A percentile compares a stretch with the other conserved stretches of the same genome.
Conservation (phyloP, 2,113 vertebrate genomes). For the Gnathonemus echidnorhynchus region DNA sequence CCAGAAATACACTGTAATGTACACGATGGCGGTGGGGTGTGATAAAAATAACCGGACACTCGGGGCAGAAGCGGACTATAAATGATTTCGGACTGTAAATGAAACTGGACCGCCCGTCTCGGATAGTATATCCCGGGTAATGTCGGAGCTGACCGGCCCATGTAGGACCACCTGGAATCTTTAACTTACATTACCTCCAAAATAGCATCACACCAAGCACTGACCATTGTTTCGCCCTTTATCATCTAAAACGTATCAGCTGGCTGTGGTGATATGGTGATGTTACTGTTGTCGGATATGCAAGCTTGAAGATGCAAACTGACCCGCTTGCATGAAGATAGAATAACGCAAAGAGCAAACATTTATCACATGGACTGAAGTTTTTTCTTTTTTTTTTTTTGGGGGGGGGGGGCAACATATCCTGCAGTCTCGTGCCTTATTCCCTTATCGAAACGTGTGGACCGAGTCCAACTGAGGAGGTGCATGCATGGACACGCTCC, state of each 20-base stretch:
- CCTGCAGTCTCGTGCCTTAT: not conserved
- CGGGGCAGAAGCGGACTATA: not conserved
- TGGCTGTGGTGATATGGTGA: not conserved
- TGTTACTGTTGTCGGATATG: not conserved
- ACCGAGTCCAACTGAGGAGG: not conserved
- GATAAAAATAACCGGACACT: not conserved
- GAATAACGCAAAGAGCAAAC: not conserved
- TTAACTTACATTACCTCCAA: not conserved
- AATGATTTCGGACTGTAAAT: not conserved
- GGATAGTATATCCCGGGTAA: not conserved
- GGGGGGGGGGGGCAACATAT: not conserved
- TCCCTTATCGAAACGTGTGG: not conserved
- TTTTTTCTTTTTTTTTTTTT: not conserved
- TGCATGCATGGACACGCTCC: not conserved
- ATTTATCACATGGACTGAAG: not conserved
- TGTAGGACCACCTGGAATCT: not conserved
- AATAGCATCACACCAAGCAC: not conserved
- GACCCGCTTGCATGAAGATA: not conserved
- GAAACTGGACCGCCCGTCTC: not conserved
- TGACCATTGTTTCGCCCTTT: not conserved
- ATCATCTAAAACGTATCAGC: not conserved
- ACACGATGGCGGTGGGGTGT: not conserved
- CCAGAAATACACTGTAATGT: not conserved
- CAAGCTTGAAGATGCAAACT: not conserved
- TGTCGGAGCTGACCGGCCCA: not conserved